Conservation (phyloP, 2,113 vertebrate species). For the Myanophis thanlyinensis region DNA sequence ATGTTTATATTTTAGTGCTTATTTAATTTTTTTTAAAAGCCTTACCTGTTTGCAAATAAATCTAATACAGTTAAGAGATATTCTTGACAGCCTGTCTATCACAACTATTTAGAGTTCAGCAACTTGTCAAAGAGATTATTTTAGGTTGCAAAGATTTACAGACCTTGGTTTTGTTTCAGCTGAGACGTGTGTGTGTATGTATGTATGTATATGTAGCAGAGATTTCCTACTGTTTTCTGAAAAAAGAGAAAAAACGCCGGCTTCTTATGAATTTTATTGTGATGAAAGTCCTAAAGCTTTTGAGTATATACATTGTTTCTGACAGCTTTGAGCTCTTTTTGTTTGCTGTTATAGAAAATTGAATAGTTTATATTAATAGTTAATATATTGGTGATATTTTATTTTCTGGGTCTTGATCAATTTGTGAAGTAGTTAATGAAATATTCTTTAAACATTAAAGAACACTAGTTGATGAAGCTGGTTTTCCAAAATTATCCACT, state of each 20-base stretch:
- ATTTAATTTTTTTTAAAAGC: neutral
- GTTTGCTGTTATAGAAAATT: neutral
- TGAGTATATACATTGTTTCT: neutral
- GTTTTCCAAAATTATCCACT: neutral
- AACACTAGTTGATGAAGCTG: neutral
- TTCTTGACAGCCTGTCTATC: rapidly evolving
- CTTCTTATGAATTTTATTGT: neutral
- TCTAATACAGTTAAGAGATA: neutral
- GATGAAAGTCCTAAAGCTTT: neutral
- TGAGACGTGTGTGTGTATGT: neutral
- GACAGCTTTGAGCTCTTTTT: neutral
- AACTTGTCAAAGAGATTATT: neutral
- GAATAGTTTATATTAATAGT: neutral
- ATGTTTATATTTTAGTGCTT: neutral
- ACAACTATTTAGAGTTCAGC: neutral
- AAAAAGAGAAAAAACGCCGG: neutral
- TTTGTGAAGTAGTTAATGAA: neutral
- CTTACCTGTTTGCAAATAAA: neutral
- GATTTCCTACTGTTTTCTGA: neutral
- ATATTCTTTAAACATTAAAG: neutral
- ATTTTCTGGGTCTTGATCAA: neutral
- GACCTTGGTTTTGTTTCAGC: neutral
- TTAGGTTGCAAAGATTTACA: neutral
- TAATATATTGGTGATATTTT: neutral
- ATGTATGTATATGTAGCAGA: too few species aligned